Conservation (phyloP, 2,113 vertebrate species). For the Odobenus rosmarus region DNA sequence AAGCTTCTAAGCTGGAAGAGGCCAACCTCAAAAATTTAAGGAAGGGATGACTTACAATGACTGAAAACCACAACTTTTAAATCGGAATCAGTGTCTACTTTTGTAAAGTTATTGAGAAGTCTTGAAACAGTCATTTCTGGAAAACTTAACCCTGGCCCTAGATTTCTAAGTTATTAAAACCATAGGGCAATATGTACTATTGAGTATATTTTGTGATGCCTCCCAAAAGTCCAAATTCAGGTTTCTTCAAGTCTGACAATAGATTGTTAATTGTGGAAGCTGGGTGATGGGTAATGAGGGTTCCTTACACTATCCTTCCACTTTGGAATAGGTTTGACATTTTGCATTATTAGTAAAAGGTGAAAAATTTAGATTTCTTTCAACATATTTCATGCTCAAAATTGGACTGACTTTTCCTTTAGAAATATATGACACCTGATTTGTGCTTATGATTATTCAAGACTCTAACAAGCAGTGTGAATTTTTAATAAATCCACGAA, state of each 20-base stretch:
- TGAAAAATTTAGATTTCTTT: not conserved
- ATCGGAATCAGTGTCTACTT: not conserved
- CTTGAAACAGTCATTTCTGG: conserved; percentile 46
- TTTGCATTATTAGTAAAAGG: conserved; percentile 23
- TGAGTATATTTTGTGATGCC: not conserved
- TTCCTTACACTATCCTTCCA: not conserved
- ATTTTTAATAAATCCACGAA: conserved; percentile 73
- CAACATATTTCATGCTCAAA: not conserved
- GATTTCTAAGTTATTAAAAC: conserved; percentile 28
- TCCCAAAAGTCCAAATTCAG: not conserved
- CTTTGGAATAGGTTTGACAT: not conserved
- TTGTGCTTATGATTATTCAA: conserved; percentile 33
- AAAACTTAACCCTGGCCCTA: conserved; percentile 11
- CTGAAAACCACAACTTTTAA: not conserved
- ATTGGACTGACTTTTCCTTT: conserved; percentile 49
- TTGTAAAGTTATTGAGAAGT: conserved; percentile 11
- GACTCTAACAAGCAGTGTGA: not conserved
- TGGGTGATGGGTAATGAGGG: not conserved
- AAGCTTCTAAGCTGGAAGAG: not conserved
- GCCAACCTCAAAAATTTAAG: not conserved
- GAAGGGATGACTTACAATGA: not conserved
- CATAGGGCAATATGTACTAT: not conserved
- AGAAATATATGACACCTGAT: conserved; percentile 39
- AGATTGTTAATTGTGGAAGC: not conserved
- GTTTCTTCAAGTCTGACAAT: not conserved